These are phyloP conservation scores for Coregonus suidteri DNA, from an alignment of 2,797 vertebrate genomes.

Conservation along the genomic window DNA sequence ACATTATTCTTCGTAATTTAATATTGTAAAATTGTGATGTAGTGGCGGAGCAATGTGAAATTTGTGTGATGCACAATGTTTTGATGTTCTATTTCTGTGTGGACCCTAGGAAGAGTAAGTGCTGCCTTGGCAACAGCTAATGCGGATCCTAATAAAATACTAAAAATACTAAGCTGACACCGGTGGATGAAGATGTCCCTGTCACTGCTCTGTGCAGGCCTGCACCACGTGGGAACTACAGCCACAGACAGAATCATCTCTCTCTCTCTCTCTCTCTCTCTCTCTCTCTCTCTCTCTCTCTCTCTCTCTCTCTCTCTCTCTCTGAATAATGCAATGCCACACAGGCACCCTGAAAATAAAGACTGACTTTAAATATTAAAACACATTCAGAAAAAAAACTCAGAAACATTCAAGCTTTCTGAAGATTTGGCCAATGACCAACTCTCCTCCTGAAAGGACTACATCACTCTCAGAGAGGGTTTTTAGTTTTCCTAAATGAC, in stretches of 20 bases:
- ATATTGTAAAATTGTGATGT: no score
- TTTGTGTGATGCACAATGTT: no score
- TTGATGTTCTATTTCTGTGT: no score
- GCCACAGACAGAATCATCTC: background rate
- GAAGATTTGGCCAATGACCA: background rate
- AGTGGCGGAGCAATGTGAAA: no score
- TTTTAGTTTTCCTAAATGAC: background rate
- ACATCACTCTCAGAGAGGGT: background rate
- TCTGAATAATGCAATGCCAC: slow-evolving; percentile 26
- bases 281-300: no score
- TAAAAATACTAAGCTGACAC: background rate
- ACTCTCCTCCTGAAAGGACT: background rate
- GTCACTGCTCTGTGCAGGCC: background rate
- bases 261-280: slow-evolving; percentile 18
- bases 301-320: slow-evolving; percentile 9
- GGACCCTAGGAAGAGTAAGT: no score
- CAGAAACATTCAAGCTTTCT: background rate
- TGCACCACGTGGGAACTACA: background rate
- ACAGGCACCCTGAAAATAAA: slow-evolving; percentile 23
- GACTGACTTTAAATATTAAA: slow-evolving; percentile 25
- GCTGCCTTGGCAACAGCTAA: no score
- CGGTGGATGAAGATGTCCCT: background rate
- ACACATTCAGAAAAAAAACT: slow-evolving; percentile 6
- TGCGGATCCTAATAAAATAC: no score
- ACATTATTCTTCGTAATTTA: no score